Evolutionary conservation across 1,140 invertebrate species (phyloP).

Genomic region (Ptiloglossa arizonensis): DNA sequence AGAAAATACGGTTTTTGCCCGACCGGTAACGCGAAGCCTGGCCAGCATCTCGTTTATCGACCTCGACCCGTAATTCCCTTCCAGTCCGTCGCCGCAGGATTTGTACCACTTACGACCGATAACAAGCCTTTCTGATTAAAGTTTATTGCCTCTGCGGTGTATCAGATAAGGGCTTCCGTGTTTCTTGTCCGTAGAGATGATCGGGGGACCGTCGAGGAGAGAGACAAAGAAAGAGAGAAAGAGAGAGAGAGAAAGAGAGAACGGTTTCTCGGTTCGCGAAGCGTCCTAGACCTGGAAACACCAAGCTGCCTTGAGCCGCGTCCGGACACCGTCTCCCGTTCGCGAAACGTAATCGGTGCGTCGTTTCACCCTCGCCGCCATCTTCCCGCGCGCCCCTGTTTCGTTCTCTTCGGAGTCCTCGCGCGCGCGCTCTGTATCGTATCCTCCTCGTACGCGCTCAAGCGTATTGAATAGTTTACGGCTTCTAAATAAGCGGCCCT

Average conservation of each 20-base stretch:
- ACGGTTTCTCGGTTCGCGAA: not conserved
- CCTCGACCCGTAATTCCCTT: conserved; percentile 34
- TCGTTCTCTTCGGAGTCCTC: not conserved
- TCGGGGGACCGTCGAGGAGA: too few species aligned
- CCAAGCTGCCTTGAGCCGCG: not conserved
- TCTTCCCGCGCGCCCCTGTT: not conserved
- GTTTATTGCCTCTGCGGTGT: conserved; percentile 34
- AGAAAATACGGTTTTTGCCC: conserved; percentile 28
- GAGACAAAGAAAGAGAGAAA: too few species aligned
- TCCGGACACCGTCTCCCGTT: not conserved
- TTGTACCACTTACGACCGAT: conserved; percentile 29
- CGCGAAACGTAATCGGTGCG: not conserved
- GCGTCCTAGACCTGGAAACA: conserved; percentile 47
- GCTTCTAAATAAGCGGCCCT: conserved; percentile 80
- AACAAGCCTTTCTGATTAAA: conserved; percentile 50
- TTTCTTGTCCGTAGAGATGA: conserved; percentile 32
- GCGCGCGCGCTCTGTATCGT: not conserved
- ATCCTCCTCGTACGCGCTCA: conserved; percentile 17
- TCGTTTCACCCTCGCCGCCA: not conserved
- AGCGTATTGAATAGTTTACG: conserved; percentile 79
- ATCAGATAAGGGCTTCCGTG: conserved; percentile 52
- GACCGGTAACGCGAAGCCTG: not conserved
- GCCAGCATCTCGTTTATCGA: conserved; percentile 25
- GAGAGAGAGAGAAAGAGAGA: too few species aligned
- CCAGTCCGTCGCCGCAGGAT: conserved; percentile 20